Base-by-base conservation (phyloP, 1,140 invertebrate species). In the Copidosoma floridanum region DNA sequence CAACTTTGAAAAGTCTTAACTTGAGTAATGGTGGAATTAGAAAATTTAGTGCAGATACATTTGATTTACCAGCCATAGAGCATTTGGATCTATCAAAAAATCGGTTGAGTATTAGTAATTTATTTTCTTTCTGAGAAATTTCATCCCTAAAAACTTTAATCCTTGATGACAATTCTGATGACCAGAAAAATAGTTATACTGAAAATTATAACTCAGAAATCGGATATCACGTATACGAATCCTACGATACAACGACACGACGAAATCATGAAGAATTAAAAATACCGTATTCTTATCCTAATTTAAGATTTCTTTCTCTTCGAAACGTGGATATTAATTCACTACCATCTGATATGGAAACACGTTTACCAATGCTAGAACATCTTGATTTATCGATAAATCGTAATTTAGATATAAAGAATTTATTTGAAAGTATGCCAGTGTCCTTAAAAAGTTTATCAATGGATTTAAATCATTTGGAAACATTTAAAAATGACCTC, bases 71-170 rank as follows among this genome's bases (percentile, higher is more conserved):
- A n/a, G 29, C 38, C 24, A 23, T 65, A 1, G 58, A 57, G 5
- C 52, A 65, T 40, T 32, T 65, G 4, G 52, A 65, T 18, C 23
- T 62, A 37, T 56, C 59, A 14, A 55, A 18, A 18, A 65, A 62
- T 51, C 10, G 29, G 0, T 21, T 65, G 10, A 8, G 32, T n/a
- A n/a, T 50, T 11, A 2, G 20, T 4, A 14, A 54, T 11, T 41
- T 54, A 4, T 57, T 61, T 52, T 46, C 40, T 1, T 59, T 24
- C 11, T 38, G 57, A 10, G 40, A 35, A 26, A 14, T 23, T 18
- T 35, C n/a, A 44, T 50, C n/a, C 37, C 38, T 59, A n/a, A 59
- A 59, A 46, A 37, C 41, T 12, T 16, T 53, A 2, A 52, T 53
- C 20, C 53, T 59, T 32, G 29, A 32, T 32, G 6, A 12, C 6